Evolutionary conservation across 2,113 vertebrate genomes (phyloP), one percentile per base, ranked within the genome.

Genomic region (Burhinus oedicnemus): DNA sequence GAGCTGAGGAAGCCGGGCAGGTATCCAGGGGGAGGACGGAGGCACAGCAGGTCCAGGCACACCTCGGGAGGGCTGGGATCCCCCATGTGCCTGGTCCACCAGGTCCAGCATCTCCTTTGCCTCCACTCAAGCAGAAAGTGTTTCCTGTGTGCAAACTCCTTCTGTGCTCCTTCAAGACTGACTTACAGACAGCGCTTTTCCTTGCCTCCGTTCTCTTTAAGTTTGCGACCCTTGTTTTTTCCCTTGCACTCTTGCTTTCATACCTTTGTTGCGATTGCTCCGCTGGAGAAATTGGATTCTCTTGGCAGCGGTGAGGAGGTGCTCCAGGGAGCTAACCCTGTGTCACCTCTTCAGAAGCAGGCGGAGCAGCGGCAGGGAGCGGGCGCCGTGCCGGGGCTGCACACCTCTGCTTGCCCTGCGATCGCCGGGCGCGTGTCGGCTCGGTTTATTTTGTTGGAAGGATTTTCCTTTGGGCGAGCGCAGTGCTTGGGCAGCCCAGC

Each of bases 311-410:
- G 55, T 7, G 32, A 20, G 18, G 52, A 23, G 49, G 30, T 49
- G 66, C 49, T 71, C 18, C 18, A 4, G 34, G 51, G 32, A 30
- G 30, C 60, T 83, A 34, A 55, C 55, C n/a, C 8, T 2, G 34
- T 9, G 80, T 47, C 0, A 0, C 32, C 60, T 45, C 58, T 80
- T 12, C 21, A 13, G 71, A 34, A 49, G 44, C 77, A 18, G 45
- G 49, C 26, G 34, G 64, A 86, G 68, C 55, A 58, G 81, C 3
- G 29, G 27, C 51, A 14, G 16, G 19, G 77, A 77, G 32, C 58
- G 15, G 66, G 34, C 49, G 21, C 5, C 0, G 26, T 11, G 54
- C 58, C 0, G 1, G 34, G 44, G 51, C 55, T 25, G 54, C 30
- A 2, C 57, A 13, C 52, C 77, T 72, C 34, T 29, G 42, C 12